Evolutionary conservation across 2,113 vertebrate species (phyloP), one percentile per base, ranked within the genome.

Genomic region (Salvelinus fontinalis): DNA sequence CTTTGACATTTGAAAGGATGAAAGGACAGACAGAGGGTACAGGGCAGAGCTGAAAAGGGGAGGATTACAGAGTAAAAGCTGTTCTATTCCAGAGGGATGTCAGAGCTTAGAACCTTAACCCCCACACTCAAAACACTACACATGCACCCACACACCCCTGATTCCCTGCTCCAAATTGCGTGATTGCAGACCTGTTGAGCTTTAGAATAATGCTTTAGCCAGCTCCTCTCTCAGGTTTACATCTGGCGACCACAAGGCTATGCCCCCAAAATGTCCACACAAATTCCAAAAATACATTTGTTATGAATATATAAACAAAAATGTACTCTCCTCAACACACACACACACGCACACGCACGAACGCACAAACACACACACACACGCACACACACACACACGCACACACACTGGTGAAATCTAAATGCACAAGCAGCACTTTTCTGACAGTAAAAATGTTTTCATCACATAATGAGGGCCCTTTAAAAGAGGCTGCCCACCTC

Each of bases 341-440:
- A 44, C 20, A 44, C 31, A 31, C 31, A 31, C 31, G 5, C 31
- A 31, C 31, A 31, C 31, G 5, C 29, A 31, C 29, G 5, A 4
- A 31, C 49, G 75, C 34, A 70, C n/a, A 70, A 22, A 51, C 26
- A 24, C 26, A 12, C 9, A 24, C 39, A 49, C 31, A 44, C 34
- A 48, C 20, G 24, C 9, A 22, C 31, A 34, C 31, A 34, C 31
- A 6, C 31, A 34, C 5, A 34, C 31, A 34, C 31, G 5, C 31
- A 34, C 31, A 6, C 31, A 34, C 31, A 34, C 39, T 3, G 39
- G 39, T 44, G 39, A 34, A 73, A 84, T 85, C 84, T 26, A 80
- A 72, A 83, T 82, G 85, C 74, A 83, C 74, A 81, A 75, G 70
- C 62, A 75, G 76, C 78, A 73, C 65, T 84, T 84, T 69, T 59